A percentile compares a stretch with the other conserved stretches of the same genome.
phyloP scores from a whole-genome alignment of 1,140 invertebrate species.

The Penaeus indicus region DNA sequence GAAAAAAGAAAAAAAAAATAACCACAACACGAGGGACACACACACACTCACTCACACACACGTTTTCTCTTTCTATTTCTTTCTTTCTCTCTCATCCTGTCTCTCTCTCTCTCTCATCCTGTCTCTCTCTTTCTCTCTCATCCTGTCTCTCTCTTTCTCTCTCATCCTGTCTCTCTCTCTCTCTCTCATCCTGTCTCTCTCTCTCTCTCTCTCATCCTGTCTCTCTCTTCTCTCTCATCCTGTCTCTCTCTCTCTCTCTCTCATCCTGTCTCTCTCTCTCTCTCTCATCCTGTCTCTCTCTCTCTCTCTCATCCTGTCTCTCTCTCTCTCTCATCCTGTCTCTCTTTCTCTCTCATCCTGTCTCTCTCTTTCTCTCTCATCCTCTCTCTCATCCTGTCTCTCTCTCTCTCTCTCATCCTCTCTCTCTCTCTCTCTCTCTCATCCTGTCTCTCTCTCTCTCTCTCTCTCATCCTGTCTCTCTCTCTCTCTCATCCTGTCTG shows the following conservation, averaged over 20 bases:
- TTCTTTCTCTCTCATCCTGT: too few species aligned
- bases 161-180: not conserved
- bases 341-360: not conserved
- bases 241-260: constrained; percentile 25
- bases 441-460: not conserved
- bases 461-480: not conserved
- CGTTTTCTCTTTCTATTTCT: too few species aligned
- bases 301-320: not conserved
- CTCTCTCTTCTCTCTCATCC: not conserved
- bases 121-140: too few species aligned
- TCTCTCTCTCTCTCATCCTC: not conserved
- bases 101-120: too few species aligned
- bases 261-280: not conserved
- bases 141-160: too few species aligned
- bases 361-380: not conserved
- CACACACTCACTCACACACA: too few species aligned
- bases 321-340: not conserved
- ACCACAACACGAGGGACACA: too few species aligned
- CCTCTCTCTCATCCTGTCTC: not conserved
- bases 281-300: not conserved
- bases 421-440: not conserved
- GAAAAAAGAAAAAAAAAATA: too few species aligned
- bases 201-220: not conserved
- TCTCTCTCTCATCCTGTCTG: not conserved
- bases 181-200: not conserved